Evolutionary conservation across 2,113 vertebrate genomes (phyloP).

Genomic region (Porphyrio hochstetteri): DNA sequence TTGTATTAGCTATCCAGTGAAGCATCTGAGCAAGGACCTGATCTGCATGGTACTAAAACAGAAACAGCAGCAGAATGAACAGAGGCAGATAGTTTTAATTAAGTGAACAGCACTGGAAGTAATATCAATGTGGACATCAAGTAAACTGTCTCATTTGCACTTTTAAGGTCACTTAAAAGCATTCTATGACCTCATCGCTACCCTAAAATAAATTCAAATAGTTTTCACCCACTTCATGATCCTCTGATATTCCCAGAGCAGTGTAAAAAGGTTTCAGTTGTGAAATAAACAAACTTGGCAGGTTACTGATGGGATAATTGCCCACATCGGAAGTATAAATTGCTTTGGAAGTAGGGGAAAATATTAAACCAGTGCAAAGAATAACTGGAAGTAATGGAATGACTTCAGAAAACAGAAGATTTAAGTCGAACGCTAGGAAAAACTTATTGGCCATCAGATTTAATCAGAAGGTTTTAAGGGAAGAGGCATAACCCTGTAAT

Average conservation of each 20-base stretch:
- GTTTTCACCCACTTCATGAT: background rate
- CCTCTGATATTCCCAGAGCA: background rate
- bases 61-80: background rate
- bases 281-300: background rate
- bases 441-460: background rate
- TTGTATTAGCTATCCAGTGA: background rate
- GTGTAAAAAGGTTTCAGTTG: background rate
- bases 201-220: background rate
- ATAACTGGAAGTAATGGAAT: background rate
- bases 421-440: background rate
- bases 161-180: background rate
- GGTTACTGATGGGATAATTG: background rate
- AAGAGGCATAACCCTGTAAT: background rate
- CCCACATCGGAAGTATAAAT: background rate
- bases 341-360: slow-evolving; percentile 4
- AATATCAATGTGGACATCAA: background rate
- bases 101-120: background rate
- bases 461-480: background rate
- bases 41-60: background rate
- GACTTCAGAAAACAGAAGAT: background rate
- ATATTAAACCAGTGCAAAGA: background rate
- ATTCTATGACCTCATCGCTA: background rate
- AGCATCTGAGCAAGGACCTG: background rate
- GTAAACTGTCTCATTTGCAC: background rate
- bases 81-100: background rate